Evolutionary conservation across 2,113 vertebrate genomes (phyloP).

Genomic region (Varanus komodoensis): DNA sequence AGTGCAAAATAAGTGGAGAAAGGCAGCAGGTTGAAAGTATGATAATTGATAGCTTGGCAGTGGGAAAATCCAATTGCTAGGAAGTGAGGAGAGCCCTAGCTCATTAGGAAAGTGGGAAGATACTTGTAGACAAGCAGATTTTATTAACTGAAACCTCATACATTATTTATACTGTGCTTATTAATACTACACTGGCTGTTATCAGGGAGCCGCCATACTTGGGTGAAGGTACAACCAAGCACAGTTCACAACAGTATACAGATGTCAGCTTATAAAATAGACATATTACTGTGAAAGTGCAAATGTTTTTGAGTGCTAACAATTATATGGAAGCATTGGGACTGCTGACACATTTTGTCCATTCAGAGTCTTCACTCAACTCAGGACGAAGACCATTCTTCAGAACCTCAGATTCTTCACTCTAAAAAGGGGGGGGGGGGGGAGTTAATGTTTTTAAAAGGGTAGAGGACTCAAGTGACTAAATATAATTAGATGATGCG

Average conservation of each 20-base stretch:
- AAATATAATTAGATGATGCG: neutral
- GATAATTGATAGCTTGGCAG: conserved; percentile 21
- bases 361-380: neutral
- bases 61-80: conserved; percentile 18
- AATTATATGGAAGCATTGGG: neutral
- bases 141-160: neutral
- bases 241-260: neutral
- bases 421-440: neutral
- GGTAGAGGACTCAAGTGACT: neutral
- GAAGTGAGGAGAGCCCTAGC: neutral
- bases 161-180: conserved; percentile 18
- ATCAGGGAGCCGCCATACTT: conserved; percentile 8
- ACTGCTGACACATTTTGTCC: neutral
- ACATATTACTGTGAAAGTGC: neutral
- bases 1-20: neutral
- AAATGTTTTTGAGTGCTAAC: neutral
- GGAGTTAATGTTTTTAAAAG: neutral
- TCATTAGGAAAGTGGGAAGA: conserved; percentile 5
- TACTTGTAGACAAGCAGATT: conserved; percentile 26
- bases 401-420: neutral
- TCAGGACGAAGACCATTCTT: neutral
- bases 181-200: conserved; percentile 24
- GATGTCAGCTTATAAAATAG: neutral
- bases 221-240: neutral
- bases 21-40: neutral